These are phyloP conservation scores for Phoxinus dragarum DNA, from an alignment of 2,797 vertebrate species.

Conservation along the genomic window DNA sequence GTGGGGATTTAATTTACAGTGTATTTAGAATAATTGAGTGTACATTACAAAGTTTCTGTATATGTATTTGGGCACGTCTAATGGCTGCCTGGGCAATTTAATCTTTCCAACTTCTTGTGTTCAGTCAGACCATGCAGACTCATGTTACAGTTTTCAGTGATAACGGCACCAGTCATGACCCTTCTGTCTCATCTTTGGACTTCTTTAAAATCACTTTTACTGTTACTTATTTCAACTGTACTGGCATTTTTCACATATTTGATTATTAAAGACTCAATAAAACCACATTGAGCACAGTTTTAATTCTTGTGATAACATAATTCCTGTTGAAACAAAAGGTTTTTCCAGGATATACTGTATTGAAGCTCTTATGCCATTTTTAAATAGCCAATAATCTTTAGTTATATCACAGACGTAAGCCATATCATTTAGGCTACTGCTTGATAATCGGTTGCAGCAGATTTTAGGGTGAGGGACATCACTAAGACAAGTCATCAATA, in stretches of 20 bases:
- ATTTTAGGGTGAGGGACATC: background rate
- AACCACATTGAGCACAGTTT: background rate
- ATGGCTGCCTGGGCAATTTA: background rate
- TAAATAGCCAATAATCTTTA: background rate
- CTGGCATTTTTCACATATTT: conserved; percentile 11
- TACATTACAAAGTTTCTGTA: background rate
- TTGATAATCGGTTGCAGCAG: background rate
- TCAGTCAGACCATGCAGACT: conserved; percentile 91
- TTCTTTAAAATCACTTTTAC: background rate
- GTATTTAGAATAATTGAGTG: background rate
- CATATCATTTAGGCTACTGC: background rate
- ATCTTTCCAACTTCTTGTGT: conserved; percentile 63
- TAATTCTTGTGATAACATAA: background rate
- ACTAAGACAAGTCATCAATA: background rate
- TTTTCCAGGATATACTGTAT: background rate
- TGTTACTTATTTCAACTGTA: background rate
- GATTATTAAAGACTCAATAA: background rate
- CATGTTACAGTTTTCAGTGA: conserved; percentile 85
- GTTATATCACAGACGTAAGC: background rate
- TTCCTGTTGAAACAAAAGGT: background rate
- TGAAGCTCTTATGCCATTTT: background rate
- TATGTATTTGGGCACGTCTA: background rate
- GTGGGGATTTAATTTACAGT: background rate
- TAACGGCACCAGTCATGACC: conserved; percentile 88
- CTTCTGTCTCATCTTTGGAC: conserved; percentile 79